Base-by-base conservation (phyloP, 2,797 vertebrate species). In the Sebastes nivosus region DNA sequence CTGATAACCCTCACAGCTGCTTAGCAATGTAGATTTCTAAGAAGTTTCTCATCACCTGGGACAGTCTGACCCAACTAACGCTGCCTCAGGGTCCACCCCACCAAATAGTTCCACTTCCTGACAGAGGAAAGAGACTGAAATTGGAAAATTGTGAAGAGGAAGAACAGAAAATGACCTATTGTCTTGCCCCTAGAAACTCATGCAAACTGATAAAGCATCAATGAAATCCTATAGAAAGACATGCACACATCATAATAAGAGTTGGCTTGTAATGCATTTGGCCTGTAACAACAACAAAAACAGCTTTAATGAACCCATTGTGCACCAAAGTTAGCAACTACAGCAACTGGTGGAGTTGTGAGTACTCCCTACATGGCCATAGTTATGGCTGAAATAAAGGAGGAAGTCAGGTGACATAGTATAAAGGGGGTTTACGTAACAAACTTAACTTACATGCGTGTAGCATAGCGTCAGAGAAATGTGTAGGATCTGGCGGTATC, bases 1-100 rank as follows among this genome's bases (percentile, higher is more conserved):
- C 2, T 25, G 59, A 74, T 50, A 57, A 73, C 25, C 54, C 67
- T 64, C 81, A 16, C 25, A 24, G 88, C 86, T 80, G 83, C 82
- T 84, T 66, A 73, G 83, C 24, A 8, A 80, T 80, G 85, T 54
- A 78, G 79, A 91, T 88, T 88, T 79, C 70, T 4, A 1, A 81
- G 72, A 58, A 1, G 72, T 69, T 81, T n/a, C 80, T 73, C 79
- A 67, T 64, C 88, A 82, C 79, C 87, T 72, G 84, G 86, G 89
- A 92, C 81, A 8, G 0, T 61, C 79, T 60, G 78, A 88, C 75
- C 68, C 36, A 8, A n/a, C 58, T 13, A 29, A 71, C 72, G 32
- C 27, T 4, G 52, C 29, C 46, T 60, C 72, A 22, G 64, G 58
- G 46, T 60, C 27, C 58, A 42, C 46, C 75, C 22, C 57, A 20